Evolutionary conservation across 1,140 invertebrate genomes (phyloP).

Genomic region (Stegodyphus mimosarum): DNA sequence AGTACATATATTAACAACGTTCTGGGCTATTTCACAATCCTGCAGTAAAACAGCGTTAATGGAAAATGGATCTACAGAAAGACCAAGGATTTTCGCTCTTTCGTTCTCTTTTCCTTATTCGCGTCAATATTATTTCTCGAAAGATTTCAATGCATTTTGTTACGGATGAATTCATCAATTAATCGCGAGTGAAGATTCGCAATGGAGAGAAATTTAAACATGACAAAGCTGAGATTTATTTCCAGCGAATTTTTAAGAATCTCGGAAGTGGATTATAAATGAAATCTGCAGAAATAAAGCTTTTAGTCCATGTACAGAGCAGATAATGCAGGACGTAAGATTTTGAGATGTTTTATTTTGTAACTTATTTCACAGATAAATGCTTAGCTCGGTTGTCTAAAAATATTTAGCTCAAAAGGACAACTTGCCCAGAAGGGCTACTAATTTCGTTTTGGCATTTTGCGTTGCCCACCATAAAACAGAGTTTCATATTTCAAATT

Average conservation of each 20-base stretch:
- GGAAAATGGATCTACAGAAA: background rate
- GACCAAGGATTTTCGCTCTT: background rate
- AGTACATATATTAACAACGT: conserved; percentile 44
- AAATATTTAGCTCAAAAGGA: too few relatives aligned
- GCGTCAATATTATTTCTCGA: conserved; percentile 2
- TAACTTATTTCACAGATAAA: too few relatives aligned
- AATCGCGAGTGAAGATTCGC: conserved; percentile 31
- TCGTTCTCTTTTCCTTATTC: background rate
- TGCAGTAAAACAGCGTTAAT: conserved; percentile 31
- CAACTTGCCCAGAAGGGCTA: too few relatives aligned
- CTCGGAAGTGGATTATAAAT: background rate
- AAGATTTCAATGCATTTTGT: conserved; percentile 36
- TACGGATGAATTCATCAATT: conserved; percentile 44
- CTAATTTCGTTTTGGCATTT: too few relatives aligned
- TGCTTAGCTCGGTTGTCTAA: too few relatives aligned
- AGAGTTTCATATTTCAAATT: too few relatives aligned
- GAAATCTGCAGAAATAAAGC: too few relatives aligned
- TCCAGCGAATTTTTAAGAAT: background rate
- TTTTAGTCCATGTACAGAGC: too few relatives aligned
- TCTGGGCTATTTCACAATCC: conserved; percentile 48
- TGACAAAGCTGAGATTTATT: conserved; percentile 21
- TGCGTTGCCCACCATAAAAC: too few relatives aligned
- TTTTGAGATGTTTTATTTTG: too few relatives aligned
- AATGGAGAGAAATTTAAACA: background rate
- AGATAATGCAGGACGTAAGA: too few relatives aligned